Conservation (phyloP, 1,140 invertebrate genomes). For the Solenopsis invicta region DNA sequence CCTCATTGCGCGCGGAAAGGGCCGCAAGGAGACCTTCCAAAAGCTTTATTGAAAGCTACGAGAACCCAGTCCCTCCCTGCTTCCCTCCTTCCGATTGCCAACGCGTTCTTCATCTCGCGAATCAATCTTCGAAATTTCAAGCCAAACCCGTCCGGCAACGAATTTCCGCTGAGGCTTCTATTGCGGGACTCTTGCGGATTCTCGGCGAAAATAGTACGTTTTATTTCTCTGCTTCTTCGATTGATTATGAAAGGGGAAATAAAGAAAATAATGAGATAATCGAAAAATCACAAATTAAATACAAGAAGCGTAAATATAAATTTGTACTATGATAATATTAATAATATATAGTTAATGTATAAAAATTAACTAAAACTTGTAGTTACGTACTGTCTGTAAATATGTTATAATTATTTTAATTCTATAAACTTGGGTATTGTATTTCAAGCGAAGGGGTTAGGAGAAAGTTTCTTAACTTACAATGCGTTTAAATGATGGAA, state of each 20-base stretch:
- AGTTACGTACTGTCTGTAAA: background rate
- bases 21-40: background rate
- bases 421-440: background rate
- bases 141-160: conserved; percentile 9
- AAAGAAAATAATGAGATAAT: background rate
- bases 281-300: background rate
- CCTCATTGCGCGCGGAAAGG: conserved; percentile 55
- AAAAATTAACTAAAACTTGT: background rate
- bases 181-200: background rate
- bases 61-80: background rate
- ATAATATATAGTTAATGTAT: background rate
- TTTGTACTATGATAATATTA: background rate
- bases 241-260: background rate
- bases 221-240: background rate
- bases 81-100: background rate
- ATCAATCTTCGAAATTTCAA: conserved; percentile 57
- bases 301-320: background rate
- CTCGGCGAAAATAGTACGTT: background rate
- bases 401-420: conserved; percentile 8
- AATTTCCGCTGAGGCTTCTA: conserved; percentile 14
- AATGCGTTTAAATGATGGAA: conserved; percentile 5
- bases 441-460: background rate
- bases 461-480: conserved; percentile 6
- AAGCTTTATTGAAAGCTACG: conserved; percentile 67
- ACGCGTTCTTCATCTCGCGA: conserved; percentile 34